phyloP scores from a whole-genome alignment of 2,888 invertebrate species.

The Sarcophaga carnaria region DNA sequence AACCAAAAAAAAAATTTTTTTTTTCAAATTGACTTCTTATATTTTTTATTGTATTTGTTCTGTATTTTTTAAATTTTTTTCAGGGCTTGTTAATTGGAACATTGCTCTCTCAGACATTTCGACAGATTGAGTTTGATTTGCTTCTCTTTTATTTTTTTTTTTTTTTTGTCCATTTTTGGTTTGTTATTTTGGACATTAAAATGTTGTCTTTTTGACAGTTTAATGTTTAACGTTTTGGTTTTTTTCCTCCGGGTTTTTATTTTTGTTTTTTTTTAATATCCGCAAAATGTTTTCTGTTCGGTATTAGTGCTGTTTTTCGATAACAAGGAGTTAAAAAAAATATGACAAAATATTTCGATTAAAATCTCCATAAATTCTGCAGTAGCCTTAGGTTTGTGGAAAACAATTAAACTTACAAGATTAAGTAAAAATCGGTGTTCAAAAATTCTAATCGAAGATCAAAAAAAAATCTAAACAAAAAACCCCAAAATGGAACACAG shows the following conservation, averaged over 20 bases:
- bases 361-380: not conserved
- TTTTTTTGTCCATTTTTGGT: conserved; percentile 26
- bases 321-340: not conserved
- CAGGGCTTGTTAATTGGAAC: conserved; percentile 61
- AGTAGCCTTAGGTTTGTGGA: not conserved
- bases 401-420: not conserved
- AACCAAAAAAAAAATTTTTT: conserved; percentile 9
- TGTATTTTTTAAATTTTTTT: not conserved
- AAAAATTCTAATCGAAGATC: not conserved
- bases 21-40: not conserved
- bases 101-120: conserved; percentile 60
- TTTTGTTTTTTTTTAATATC: not conserved
- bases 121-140: conserved; percentile 62
- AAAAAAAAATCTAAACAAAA: too few relatives aligned
- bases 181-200: conserved; percentile 27
- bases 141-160: not conserved
- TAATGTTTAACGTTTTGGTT: conserved; percentile 26
- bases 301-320: conserved; percentile 9
- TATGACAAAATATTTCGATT: conserved; percentile 27
- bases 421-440: not conserved
- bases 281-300: not conserved
- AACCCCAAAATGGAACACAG: too few relatives aligned
- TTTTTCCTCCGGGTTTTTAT: not conserved
- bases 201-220: conserved; percentile 55
- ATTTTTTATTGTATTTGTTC: conserved; percentile 4